Percentiles rank a stretch among this genome's conserved stretches.
phyloP scores from a whole-genome alignment of 2,113 vertebrate genomes.

The Spizaetus ornatus region DNA sequence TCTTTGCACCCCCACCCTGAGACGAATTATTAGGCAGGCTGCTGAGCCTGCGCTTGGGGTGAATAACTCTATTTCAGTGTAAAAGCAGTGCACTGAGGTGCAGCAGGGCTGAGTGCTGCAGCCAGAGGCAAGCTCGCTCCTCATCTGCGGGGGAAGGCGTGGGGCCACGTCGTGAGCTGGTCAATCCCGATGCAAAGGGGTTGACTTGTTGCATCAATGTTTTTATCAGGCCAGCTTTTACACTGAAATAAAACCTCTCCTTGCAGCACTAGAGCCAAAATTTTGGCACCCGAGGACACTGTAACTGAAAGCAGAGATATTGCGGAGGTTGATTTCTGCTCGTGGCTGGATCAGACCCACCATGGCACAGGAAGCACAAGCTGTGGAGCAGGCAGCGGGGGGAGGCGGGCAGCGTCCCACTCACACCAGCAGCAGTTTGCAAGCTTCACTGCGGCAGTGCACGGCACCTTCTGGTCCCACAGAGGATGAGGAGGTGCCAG shows the following conservation, averaged over 20 bases:
- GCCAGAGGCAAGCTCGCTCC: not conserved
- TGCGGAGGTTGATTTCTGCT: not conserved
- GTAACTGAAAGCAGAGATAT: not conserved
- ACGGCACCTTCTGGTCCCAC: no score
- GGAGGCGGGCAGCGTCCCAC: accelerated
- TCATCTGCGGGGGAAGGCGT: not conserved
- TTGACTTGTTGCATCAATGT: accelerated
- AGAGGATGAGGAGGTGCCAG: not conserved
- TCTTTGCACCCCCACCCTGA: not conserved
- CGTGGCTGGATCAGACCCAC: no score
- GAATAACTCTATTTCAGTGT: not conserved
- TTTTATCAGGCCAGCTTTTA: not conserved
- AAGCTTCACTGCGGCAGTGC: accelerated
- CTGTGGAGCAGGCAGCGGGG: accelerated
- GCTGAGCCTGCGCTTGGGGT: not conserved
- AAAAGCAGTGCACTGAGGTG: not conserved
- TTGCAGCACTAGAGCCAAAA: not conserved
- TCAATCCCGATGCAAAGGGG: no score
- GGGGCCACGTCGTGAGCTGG: not conserved
- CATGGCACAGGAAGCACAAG: accelerated
- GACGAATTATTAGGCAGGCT: not conserved
- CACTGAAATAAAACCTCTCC: not conserved
- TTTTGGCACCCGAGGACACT: not conserved
- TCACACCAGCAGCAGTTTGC: not conserved
- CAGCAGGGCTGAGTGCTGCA: not conserved